Percentiles rank a stretch among this genome's conserved stretches.
Conservation (phyloP, 2,888 invertebrate species). For the Scaptomyza caliginosa region DNA sequence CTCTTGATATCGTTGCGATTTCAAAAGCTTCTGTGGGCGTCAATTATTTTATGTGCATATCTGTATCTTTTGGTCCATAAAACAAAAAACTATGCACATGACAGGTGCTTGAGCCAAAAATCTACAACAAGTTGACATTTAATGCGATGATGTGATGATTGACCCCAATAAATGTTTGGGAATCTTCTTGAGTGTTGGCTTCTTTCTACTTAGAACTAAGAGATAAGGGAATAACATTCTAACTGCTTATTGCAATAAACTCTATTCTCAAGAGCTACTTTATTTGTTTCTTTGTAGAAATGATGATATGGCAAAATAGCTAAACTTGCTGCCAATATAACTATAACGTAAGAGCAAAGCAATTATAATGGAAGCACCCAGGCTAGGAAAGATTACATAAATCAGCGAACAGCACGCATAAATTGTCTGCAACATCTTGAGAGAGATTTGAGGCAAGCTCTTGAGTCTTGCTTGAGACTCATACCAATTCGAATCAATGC, state of each 20-base stretch:
- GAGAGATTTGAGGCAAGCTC: neutral
- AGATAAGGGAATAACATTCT: no score
- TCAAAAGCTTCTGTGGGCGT: slow-evolving; percentile 30
- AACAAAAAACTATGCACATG: slow-evolving; percentile 8
- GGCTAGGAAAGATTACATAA: slow-evolving; percentile 54
- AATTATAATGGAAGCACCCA: slow-evolving; percentile 41
- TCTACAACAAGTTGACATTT: slow-evolving; percentile 23
- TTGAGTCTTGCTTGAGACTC: slow-evolving; percentile 25
- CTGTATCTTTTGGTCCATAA: slow-evolving; percentile 33
- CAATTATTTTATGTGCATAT: slow-evolving; percentile 12
- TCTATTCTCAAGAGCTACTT: neutral
- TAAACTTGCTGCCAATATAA: slow-evolving; percentile 17
- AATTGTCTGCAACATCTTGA: slow-evolving; percentile 45
- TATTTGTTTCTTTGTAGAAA: neutral
- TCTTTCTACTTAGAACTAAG: no score
- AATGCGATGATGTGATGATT: slow-evolving; percentile 10
- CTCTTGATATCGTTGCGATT: slow-evolving; percentile 17
- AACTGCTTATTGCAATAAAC: no score
- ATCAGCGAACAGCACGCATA: slow-evolving; percentile 62
- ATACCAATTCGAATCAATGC: slow-evolving; percentile 69
- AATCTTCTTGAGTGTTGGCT: slow-evolving; percentile 1
- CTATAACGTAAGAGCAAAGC: slow-evolving; percentile 23
- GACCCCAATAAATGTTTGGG: slow-evolving; percentile 9
- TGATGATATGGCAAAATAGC: slow-evolving; percentile 13
- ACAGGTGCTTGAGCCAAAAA: slow-evolving; percentile 25